Evolutionary conservation across 2,888 invertebrate genomes (phyloP).

Genomic region (Capitulum mitella): DNA sequence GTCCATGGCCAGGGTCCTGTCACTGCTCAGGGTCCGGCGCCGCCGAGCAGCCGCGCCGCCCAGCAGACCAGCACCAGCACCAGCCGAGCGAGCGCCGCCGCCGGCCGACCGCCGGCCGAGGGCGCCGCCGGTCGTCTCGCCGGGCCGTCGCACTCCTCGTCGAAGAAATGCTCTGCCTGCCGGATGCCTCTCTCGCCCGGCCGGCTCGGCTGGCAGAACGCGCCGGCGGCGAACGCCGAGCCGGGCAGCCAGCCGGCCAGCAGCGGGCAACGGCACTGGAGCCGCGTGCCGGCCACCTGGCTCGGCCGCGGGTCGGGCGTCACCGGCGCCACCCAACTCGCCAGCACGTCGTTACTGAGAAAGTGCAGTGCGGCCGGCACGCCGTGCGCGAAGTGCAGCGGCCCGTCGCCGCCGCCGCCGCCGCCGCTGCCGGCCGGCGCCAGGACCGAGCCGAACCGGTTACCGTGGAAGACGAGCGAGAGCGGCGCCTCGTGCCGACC

Average conservation of each 20-base stretch:
- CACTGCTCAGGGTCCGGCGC: too few relatives aligned
- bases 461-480: background rate
- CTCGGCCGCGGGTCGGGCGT: background rate
- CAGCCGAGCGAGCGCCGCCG: background rate
- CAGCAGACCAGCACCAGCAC: background rate
- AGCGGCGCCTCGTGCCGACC: background rate
- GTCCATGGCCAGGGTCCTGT: too few relatives aligned
- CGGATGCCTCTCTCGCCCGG: background rate
- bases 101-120: background rate
- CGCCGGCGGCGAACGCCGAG: background rate
- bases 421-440: too few relatives aligned
- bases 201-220: background rate
- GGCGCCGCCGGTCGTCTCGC: background rate
- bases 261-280: background rate
- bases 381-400: background rate
- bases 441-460: background rate
- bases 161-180: background rate
- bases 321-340: background rate
- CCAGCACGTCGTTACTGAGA: background rate
- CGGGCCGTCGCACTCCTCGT: background rate
- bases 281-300: background rate
- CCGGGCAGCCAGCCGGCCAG: slow-evolving; percentile 1
- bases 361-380: background rate
- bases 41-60: background rate
- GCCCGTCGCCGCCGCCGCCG: background rate